A percentile compares a stretch with the other conserved stretches of the same genome.
Conservation (phyloP, 1,140 invertebrate genomes). For the Neodiprion virginianus region DNA sequence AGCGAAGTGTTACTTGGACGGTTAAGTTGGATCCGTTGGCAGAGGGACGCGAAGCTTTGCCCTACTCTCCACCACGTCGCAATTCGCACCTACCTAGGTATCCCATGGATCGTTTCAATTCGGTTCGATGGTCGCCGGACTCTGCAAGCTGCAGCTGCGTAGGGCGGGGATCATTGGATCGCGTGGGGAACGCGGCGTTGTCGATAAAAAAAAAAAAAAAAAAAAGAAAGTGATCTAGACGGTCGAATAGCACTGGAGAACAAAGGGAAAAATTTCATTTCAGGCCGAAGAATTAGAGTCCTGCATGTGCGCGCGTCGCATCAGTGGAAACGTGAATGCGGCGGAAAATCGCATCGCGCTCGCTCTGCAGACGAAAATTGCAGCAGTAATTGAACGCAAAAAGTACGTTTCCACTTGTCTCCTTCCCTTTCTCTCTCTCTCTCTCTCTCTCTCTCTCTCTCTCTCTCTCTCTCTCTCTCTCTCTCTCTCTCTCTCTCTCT, state of each 20-base stretch:
- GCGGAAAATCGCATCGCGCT: not conserved
- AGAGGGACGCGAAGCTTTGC: no score
- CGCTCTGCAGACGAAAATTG: not conserved
- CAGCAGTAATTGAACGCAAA: not conserved
- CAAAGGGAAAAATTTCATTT: constrained; percentile 8
- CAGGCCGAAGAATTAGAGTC: not conserved
- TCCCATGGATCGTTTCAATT: not conserved
- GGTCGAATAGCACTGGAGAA: not conserved
- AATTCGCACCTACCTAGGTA: not conserved
- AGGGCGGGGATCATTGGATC: no score
- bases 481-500: no score
- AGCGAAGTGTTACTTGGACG: not conserved
- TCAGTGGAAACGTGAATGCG: not conserved
- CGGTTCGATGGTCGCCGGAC: not conserved
- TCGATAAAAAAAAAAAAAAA: not conserved
- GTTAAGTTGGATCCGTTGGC: not conserved
- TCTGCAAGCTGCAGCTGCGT: not conserved
- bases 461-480: no score
- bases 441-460: no score
- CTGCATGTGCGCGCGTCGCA: not conserved
- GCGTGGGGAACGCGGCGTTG: not conserved
- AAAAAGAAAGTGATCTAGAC: not conserved
- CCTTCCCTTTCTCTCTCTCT: no score
- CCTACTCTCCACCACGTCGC: not conserved
- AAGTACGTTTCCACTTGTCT: not conserved